Evolutionary conservation across 2,113 vertebrate genomes (phyloP), one percentile per base, ranked within the genome.

Genomic region (Synodontis membranacea): DNA sequence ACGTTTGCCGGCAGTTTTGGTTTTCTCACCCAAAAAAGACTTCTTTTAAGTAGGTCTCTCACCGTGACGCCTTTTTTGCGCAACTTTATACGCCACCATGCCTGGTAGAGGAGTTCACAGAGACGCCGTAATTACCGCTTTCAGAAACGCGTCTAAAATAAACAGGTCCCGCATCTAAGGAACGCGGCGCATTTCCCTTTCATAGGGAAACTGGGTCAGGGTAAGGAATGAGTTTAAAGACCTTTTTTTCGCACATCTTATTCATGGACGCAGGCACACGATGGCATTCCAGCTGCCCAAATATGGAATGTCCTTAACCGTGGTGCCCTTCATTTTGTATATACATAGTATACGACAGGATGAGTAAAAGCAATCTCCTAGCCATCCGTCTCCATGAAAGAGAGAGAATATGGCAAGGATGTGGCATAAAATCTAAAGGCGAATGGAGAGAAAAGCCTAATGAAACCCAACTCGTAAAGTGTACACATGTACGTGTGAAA

Each of bases 121-220:
- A 87, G 87, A 88, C 85, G 8, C 60, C 60, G 80, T 87, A 88
- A 88, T 89, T 88, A 86, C 72, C 44, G 72, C 80, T 85, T 83
- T 89, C 31, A 78, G 80, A 83, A 83, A 46, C 39, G n/a, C 48
- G 50, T 68, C 64, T 82, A 74, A 84, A 83, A 85, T 87, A 79
- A 87, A 86, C 85, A 83, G 80, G 72, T 85, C 54, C 54, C 80
- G 62, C 66, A 79, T 85, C 83, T 87, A 87, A 88, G 72, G 62
- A 68, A 84, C 23, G 64, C n/a, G 23, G 48, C 78, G 72, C 78
- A 58, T 44, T 86, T 72, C n/a, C 25, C 66, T 17, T 84, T 84
- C 54, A 21, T 28, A 52, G 31, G 12, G 0, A 23, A 23, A 82
- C 48, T 1, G 5, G 15, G 42, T 66, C 64, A 50, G 50, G 42